A percentile compares a stretch with the other conserved stretches of the same genome.
phyloP scores from a whole-genome alignment of 2,113 vertebrate species.

The Dasyurus viverrinus region DNA sequence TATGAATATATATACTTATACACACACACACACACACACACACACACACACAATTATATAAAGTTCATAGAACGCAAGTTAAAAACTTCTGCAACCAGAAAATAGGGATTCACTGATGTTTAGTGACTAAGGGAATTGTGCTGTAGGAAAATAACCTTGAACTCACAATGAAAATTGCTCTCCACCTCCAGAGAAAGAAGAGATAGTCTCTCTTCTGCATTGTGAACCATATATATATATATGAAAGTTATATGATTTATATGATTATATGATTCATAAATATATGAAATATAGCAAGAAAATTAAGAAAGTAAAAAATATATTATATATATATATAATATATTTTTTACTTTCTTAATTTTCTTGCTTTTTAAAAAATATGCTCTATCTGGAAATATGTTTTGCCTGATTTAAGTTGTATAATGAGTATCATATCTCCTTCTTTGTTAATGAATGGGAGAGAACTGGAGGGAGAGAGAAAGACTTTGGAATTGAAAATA shows the following conservation, averaged over 20 bases:
- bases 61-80: background rate
- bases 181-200: background rate
- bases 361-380: background rate
- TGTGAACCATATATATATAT: background rate
- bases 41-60: background rate
- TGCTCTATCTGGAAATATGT: background rate
- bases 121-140: background rate
- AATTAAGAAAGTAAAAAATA: no score
- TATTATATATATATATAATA: no score
- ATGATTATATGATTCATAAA: no score
- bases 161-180: background rate
- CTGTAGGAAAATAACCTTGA: background rate
- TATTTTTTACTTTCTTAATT: background rate
- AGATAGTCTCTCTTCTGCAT: background rate
- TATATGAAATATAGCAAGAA: no score
- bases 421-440: background rate
- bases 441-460: background rate
- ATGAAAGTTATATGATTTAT: no score
- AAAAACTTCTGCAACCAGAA: background rate
- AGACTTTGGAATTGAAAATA: background rate
- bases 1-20: background rate
- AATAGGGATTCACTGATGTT: background rate
- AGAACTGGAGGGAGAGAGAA: background rate
- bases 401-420: background rate
- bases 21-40: no score